Evolutionary conservation across 2,888 invertebrate genomes (phyloP), one percentile per base, ranked within the genome.

Genomic region (Hymenopus coronatus): DNA sequence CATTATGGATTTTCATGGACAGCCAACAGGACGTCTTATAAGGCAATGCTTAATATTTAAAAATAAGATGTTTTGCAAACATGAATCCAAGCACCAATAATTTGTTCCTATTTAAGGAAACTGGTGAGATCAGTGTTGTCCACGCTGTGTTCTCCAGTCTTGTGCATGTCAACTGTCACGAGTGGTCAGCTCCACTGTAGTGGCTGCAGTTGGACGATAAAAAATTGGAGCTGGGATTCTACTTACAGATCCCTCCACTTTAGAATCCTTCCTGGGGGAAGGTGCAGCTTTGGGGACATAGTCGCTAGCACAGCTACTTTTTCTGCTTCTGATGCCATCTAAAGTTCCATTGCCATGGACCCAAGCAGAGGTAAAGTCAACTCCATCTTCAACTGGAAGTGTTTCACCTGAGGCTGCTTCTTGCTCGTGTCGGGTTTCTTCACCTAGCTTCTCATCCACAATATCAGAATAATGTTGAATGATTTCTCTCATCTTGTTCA

Each of bases 401-500:
- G 86, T 82, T 28, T 30, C 85, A 0, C 90, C 91, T 54, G 87
- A 15, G 25, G 28, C 33, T 87, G 54, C 54, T 0, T 91, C 90
- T 12, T 91, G 91, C 40, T 90, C 89, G 14, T 90, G 90, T 33
- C 90, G 90, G 88, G 83, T 90, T 82, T 91, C 91, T 81, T 90
- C 91, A 6, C 90, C 90, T 40, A 91, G 88, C 28, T 90, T 90
- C 85, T 90, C 90, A 88, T 92, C 92, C 28, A 91, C 91, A 84
- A 91, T 90, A 82, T 90, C 91, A 88, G 94, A 94, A 91, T 96
- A 96, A 90, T 95, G 94, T 83, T 94, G 94, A n/a, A 96, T 92
- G 82, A 96, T 92, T 89, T 96, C 96, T 92, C 97, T 97, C 93
- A 97, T 96, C 92, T 97, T 96, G 91, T 96, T 95, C 33, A 97